phyloP scores from a whole-genome alignment of 1,140 invertebrate genomes.

The Oncopodura yosiiana region DNA sequence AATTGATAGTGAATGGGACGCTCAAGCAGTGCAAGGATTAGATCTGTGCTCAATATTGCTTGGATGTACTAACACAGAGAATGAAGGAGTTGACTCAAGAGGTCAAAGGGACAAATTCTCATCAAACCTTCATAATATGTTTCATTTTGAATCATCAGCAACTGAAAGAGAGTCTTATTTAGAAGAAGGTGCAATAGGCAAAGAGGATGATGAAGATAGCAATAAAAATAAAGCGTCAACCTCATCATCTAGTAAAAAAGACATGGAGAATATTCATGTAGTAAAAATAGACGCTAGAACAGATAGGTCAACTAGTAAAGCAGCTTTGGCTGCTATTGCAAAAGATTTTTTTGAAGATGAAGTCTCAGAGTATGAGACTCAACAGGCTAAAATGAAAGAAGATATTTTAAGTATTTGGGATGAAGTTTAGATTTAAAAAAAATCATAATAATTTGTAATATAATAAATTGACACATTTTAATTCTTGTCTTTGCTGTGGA shows the following conservation, averaged over 20 bases:
- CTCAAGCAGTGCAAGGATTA: constrained; percentile 26
- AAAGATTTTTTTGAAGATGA: constrained; percentile 21
- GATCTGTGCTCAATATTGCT: constrained; percentile 28
- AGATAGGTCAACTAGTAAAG: constrained; percentile 8
- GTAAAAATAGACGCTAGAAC: constrained; percentile 23
- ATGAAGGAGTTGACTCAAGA: constrained; percentile 2
- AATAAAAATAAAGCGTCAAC: not conserved
- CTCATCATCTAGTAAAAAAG: not conserved
- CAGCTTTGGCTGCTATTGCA: constrained; percentile 24
- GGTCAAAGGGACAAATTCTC: not conserved
- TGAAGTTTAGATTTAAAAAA: too few relatives aligned
- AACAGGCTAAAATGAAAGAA: constrained; percentile 1
- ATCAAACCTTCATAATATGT: not conserved
- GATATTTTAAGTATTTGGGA: not conserved
- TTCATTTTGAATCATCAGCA: not conserved
- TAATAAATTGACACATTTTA: too few relatives aligned
- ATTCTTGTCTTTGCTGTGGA: too few relatives aligned
- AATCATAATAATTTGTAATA: too few relatives aligned
- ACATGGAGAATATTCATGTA: constrained; percentile 10
- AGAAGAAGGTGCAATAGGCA: not conserved
- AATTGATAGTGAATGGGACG: not conserved
- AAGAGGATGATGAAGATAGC: not conserved
- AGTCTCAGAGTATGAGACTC: too few relatives aligned
- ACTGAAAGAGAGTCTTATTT: not conserved
- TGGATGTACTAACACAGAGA: constrained; percentile 14